These are phyloP conservation scores for Hydrotaea cyrtoneurina DNA, from an alignment of 2,888 invertebrate species.

Conservation along the genomic window DNA sequence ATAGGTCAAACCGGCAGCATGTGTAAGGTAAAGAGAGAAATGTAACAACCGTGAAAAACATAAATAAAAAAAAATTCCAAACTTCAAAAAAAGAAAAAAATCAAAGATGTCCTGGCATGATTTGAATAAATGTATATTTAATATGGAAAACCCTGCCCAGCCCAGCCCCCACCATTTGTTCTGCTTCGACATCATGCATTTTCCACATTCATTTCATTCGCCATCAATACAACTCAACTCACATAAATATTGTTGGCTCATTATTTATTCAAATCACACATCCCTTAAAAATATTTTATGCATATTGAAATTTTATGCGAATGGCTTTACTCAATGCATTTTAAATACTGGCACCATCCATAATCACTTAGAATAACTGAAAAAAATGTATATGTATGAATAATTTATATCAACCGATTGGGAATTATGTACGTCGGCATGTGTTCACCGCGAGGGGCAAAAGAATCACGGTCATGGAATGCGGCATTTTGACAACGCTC, in stretches of 20 bases:
- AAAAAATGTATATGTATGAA: neutral
- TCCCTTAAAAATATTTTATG: constrained; percentile 32
- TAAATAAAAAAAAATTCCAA: too few species aligned
- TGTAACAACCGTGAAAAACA: neutral
- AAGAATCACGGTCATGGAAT: neutral
- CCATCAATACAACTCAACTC: neutral
- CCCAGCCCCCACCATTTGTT: too few species aligned
- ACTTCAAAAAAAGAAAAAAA: too few species aligned
- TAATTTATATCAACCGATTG: neutral
- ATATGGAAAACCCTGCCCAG: too few species aligned
- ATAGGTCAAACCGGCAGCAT: constrained; percentile 20
- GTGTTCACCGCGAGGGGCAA: neutral
- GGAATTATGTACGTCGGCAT: neutral
- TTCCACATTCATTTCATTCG: neutral
- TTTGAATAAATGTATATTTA: too few species aligned
- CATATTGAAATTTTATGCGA: constrained; percentile 28
- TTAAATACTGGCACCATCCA: constrained; percentile 10
- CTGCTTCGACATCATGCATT: neutral
- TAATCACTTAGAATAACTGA: constrained; percentile 22
- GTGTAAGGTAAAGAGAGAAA: neutral
- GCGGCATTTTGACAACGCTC: neutral
- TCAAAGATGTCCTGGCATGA: too few species aligned
- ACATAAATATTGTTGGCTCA: neutral
- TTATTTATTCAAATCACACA: constrained; percentile 27
- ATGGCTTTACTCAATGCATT: neutral